phyloP scores from a whole-genome alignment of 2,113 vertebrate species.

The Antechinus flavipes region DNA sequence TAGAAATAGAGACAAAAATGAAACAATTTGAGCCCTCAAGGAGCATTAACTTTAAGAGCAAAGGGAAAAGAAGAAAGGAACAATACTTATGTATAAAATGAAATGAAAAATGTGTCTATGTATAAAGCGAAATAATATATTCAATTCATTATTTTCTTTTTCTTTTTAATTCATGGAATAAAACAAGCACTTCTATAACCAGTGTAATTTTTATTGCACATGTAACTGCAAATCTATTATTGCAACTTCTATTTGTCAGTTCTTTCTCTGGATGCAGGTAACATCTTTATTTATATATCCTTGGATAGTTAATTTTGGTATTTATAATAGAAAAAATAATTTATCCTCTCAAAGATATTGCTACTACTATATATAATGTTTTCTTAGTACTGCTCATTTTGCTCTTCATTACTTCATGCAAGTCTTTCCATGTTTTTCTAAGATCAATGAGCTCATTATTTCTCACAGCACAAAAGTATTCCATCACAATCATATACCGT shows the following conservation, averaged over 20 bases:
- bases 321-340: neutral
- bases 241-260: no score
- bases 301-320: neutral
- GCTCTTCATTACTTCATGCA: neutral
- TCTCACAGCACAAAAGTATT: neutral
- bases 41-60: neutral
- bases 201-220: no score
- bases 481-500: neutral
- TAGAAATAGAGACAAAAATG: neutral
- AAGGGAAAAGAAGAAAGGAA: neutral
- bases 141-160: neutral
- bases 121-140: neutral
- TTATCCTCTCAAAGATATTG: neutral
- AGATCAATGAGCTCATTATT: neutral
- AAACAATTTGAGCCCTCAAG: neutral
- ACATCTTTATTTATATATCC: neutral
- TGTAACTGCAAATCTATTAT: no score
- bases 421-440: neutral
- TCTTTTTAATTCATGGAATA: no score
- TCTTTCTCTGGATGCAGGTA: no score
- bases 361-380: neutral
- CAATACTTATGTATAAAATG: neutral
- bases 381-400: neutral
- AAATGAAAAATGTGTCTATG: neutral
- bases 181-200: no score